These are phyloP conservation scores for Pangasius sanitwongsei DNA, from an alignment of 2,797 vertebrate genomes.

Conservation along the genomic window DNA sequence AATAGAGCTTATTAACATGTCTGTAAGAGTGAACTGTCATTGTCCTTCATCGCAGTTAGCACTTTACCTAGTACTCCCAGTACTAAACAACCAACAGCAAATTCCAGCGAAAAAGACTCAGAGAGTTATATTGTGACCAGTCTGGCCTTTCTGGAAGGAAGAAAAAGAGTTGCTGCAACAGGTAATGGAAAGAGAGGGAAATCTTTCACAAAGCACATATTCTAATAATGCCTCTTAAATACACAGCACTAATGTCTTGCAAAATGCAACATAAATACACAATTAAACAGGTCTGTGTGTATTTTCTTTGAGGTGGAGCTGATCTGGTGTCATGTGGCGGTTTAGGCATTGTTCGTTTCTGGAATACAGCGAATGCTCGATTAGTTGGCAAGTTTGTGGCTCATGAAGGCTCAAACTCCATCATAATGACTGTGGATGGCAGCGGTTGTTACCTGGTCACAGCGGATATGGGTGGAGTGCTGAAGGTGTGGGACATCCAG, in stretches of 20 bases:
- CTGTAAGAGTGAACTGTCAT: not conserved
- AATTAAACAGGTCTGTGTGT: not conserved
- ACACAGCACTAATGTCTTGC: not conserved
- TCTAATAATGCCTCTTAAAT: not conserved
- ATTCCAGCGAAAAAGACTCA: slow-evolving; percentile 54
- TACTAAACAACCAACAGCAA: slow-evolving; percentile 10
- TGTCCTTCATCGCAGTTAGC: slow-evolving; percentile 24
- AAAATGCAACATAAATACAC: not conserved
- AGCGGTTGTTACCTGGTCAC: slow-evolving; percentile 68
- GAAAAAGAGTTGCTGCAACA: slow-evolving; percentile 64
- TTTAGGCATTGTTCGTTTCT: slow-evolving; percentile 76
- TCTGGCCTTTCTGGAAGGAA: slow-evolving; percentile 75
- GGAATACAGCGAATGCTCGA: slow-evolving; percentile 64
- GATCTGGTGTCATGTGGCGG: slow-evolving; percentile 73
- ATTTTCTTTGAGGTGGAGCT: slow-evolving; percentile 66
- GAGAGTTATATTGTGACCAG: slow-evolving; percentile 66
- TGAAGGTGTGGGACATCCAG: slow-evolving; percentile 76
- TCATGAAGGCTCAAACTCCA: slow-evolving; percentile 65
- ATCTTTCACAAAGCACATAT: not conserved
- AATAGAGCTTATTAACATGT: not conserved
- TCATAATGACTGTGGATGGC: slow-evolving; percentile 68
- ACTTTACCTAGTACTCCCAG: not conserved
- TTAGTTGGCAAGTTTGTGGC: slow-evolving; percentile 75
- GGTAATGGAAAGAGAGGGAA: slow-evolving; percentile 61
- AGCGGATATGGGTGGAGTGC: slow-evolving; percentile 72